phyloP scores from a whole-genome alignment of 2,888 invertebrate genomes.

The Agrotis exclamationis region DNA sequence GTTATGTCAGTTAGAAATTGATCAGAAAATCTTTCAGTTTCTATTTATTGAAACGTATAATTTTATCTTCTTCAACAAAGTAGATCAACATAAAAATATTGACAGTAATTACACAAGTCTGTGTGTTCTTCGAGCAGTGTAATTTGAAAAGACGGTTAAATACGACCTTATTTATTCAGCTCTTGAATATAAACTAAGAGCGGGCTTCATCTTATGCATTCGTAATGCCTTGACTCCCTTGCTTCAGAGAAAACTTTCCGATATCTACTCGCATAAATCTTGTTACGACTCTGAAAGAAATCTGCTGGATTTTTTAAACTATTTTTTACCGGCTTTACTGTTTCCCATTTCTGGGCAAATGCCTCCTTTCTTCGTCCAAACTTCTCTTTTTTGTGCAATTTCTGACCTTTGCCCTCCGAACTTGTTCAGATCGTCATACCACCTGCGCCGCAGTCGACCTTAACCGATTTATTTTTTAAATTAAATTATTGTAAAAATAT shows the following conservation, averaged over 20 bases:
- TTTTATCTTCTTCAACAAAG: no score
- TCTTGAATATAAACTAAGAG: slow-evolving; percentile 20
- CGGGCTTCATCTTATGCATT: slow-evolving; percentile 34
- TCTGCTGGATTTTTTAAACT: neutral
- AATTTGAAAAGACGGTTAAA: slow-evolving; percentile 8
- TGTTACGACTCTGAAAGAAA: neutral
- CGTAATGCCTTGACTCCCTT: slow-evolving; percentile 9
- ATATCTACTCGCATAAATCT: slow-evolving; percentile 36
- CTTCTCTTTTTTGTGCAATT: no score
- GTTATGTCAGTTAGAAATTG: neutral
- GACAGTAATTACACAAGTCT: neutral
- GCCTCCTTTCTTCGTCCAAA: no score
- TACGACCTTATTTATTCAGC: slow-evolving; percentile 19
- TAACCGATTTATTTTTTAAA: no score
- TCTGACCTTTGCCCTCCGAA: no score
- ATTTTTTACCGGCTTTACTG: no score
- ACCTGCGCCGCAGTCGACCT: no score
- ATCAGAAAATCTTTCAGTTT: neutral
- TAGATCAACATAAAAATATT: slow-evolving; percentile 1
- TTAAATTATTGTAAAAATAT: no score
- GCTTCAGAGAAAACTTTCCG: slow-evolving; percentile 2
- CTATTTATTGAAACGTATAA: neutral
- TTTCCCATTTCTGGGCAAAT: no score
- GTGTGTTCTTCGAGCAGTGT: neutral
- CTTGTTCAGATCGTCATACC: no score